These are phyloP conservation scores for Pachyseris speciosa DNA, from an alignment of 64 coral and sea anemone genomes.

Conservation along the genomic window DNA sequence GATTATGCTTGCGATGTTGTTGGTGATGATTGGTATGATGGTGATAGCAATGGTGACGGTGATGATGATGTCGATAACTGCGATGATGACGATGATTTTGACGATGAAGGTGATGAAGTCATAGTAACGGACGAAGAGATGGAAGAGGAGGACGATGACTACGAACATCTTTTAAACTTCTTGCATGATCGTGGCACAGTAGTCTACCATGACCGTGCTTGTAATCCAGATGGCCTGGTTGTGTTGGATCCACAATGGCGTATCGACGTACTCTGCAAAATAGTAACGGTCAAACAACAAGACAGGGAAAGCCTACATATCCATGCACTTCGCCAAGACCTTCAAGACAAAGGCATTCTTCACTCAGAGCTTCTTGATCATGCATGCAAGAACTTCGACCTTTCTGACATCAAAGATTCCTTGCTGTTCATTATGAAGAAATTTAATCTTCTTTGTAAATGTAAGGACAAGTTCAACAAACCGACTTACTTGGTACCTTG, in stretches of 20 bases:
- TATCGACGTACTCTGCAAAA: slow-evolving; percentile 23
- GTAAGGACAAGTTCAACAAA: not conserved
- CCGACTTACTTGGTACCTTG: slow-evolving; percentile 3
- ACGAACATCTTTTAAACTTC: slow-evolving; percentile 21
- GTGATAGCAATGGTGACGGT: not conserved
- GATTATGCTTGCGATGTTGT: not conserved
- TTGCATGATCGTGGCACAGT: slow-evolving; percentile 31
- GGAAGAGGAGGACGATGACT: not conserved
- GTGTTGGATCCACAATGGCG: slow-evolving; percentile 29
- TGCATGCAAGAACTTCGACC: not conserved
- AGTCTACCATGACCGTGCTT: not conserved
- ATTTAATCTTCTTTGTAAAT: slow-evolving; percentile 40
- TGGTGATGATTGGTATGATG: not conserved
- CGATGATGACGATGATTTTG: not conserved
- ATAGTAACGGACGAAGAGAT: not conserved
- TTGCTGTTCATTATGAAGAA: slow-evolving; percentile 18
- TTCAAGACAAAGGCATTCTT: slow-evolving; percentile 10
- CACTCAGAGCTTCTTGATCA: slow-evolving; percentile 7
- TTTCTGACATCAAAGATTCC: slow-evolving; percentile 9
- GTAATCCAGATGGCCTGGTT: not conserved
- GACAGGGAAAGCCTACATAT: not conserved
- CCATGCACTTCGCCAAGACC: not conserved
- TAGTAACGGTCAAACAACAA: slow-evolving; percentile 1
- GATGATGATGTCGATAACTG: too few species aligned
- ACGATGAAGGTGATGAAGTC: not conserved